phyloP scores from a whole-genome alignment of 2,888 invertebrate genomes.

The Polymixis flavicincta region DNA sequence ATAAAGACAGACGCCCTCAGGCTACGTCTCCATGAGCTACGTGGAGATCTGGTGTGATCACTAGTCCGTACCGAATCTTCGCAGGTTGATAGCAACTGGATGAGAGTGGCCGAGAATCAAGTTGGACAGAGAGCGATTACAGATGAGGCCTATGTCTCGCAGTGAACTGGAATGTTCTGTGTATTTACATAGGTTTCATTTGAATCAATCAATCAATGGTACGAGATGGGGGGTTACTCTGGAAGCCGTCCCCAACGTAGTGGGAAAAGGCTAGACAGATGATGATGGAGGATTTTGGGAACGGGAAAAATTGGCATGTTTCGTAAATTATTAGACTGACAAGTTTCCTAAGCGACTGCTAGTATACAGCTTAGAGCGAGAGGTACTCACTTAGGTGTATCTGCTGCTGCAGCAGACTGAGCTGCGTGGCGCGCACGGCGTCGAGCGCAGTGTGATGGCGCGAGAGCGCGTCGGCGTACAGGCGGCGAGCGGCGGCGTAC shows the following conservation, averaged over 20 bases:
- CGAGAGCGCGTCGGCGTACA: slow-evolving; percentile 87
- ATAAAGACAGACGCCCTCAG: not conserved
- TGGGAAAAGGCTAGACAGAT: too few relatives aligned
- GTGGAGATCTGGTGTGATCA: not conserved
- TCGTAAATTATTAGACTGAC: not conserved
- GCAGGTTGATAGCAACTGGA: not conserved
- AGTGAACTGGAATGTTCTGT: not conserved
- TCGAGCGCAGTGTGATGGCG: slow-evolving; percentile 89
- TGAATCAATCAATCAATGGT: too few relatives aligned
- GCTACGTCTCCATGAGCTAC: too few relatives aligned
- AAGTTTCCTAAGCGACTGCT: not conserved
- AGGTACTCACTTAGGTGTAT: slow-evolving; percentile 87
- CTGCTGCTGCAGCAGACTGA: slow-evolving; percentile 90
- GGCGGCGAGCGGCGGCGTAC: slow-evolving; percentile 85
- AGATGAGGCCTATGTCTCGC: not conserved
- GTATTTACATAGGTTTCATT: not conserved
- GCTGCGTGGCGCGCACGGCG: slow-evolving; percentile 88
- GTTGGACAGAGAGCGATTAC: not conserved
- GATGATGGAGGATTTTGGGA: not conserved
- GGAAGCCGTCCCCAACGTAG: too few relatives aligned
- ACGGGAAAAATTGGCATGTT: too few relatives aligned
- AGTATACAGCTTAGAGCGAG: not conserved
- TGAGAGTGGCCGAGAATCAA: not conserved
- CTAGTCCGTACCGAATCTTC: too few relatives aligned
- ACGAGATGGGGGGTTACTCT: not conserved